Evolutionary conservation across 2,888 invertebrate genomes (phyloP).

Genomic region (Rhagophthalmus giganteus): DNA sequence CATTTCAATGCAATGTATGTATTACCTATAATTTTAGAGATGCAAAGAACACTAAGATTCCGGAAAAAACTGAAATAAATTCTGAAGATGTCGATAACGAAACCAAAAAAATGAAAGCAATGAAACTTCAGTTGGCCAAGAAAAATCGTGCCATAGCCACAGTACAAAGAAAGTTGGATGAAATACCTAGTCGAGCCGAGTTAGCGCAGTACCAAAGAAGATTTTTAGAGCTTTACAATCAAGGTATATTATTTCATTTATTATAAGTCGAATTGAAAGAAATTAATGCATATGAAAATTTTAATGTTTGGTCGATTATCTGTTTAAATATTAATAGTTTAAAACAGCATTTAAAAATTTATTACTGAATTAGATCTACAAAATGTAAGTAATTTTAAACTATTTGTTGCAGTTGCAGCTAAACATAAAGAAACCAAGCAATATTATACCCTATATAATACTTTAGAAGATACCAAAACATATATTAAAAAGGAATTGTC

Average conservation of each 20-base stretch:
- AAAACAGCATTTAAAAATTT: no score
- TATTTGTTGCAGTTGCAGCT: slow-evolving; percentile 76
- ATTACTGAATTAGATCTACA: no score
- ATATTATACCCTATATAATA: slow-evolving; percentile 95
- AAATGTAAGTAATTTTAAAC: no score
- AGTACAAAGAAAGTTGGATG: slow-evolving; percentile 85
- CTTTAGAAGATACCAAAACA: slow-evolving; percentile 88
- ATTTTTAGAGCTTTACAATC: slow-evolving; percentile 95
- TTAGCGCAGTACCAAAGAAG: slow-evolving; percentile 93
- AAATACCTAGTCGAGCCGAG: slow-evolving; percentile 91
- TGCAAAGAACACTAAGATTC: slow-evolving; percentile 53
- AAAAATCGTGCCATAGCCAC: slow-evolving; percentile 78
- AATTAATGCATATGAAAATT: no score
- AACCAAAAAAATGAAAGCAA: slow-evolving; percentile 63
- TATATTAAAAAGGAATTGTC: slow-evolving; percentile 91
- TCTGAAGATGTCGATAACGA: slow-evolving; percentile 62
- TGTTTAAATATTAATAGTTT: no score
- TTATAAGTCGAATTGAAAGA: background rate
- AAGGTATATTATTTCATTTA: no score
- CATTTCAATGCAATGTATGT: slow-evolving; percentile 22
- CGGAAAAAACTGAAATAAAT: slow-evolving; percentile 56
- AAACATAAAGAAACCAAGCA: slow-evolving; percentile 98
- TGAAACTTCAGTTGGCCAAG: slow-evolving; percentile 74
- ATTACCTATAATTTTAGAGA: slow-evolving; percentile 57
- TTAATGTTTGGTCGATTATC: no score